Evolutionary conservation across 2,797 vertebrate genomes (phyloP), one percentile per base, ranked within the genome.

Genomic region (Sebastiscus tertius): DNA sequence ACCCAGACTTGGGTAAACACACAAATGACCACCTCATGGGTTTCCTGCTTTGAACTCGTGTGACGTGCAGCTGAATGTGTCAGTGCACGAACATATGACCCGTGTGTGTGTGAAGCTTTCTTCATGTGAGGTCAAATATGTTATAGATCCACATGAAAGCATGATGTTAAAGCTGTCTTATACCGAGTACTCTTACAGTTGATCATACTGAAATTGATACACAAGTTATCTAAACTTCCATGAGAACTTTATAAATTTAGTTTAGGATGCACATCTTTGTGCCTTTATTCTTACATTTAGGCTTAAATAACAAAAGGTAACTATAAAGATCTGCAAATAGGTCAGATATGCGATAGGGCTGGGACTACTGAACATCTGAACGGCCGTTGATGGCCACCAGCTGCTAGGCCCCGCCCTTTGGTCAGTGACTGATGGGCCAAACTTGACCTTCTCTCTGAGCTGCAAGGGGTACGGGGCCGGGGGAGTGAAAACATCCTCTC

Each of bases 401-500:
- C 92, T 94, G 92, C 81, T 92, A 86, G 83, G 86, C 90, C 92
- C 89, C 86, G 87, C 94, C 92, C 92, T 94, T 90, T 92, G 93
- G 91, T 93, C 92, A 85, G 91, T 95, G 95, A 97, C 95, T 94
- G 96, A 97, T 93, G 94, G 95, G 91, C 91, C 91, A 93, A 96
- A 94, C 93, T 95, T 97, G 96, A 97, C 95, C 95, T 94, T 90
- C 89, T 87, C 89, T 89, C 90, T 89, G 89, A 95, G 87, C 81
- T 83, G 85, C 72, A 72, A 80, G 79, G 77, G 79, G 58, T 81
- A 63, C 49, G 61, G 86, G 63, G 81, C 81, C 64, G 87, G 62
- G 80, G 90, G 91, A 96, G 95, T 95, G 94, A 97, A 96, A 93
- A 95, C 95, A 96, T 96, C 95, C 89, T 94, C 93, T 94, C 72